Conservation (phyloP, 2,113 vertebrate genomes). For the Thermophis baileyi region DNA sequence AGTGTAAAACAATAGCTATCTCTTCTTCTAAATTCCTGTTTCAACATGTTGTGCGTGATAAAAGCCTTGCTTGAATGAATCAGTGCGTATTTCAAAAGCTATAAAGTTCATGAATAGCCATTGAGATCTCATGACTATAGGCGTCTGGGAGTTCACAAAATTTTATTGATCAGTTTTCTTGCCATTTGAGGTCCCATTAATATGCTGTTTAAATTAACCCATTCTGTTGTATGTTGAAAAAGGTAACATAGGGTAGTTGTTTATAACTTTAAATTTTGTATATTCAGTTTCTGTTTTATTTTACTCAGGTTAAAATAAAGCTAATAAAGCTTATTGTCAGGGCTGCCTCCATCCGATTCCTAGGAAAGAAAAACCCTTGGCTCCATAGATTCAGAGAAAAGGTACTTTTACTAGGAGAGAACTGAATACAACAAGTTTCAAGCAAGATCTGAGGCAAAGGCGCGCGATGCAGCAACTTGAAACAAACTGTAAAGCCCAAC, state of each 20-base stretch:
- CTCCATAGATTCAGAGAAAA: too few species aligned
- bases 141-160: background rate
- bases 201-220: conserved; percentile 42
- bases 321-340: background rate
- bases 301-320: background rate
- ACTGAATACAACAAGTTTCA: too few species aligned
- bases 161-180: conserved; percentile 22
- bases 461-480: too few species aligned
- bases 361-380: too few species aligned
- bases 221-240: conserved; percentile 35
- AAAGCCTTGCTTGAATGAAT: conserved; percentile 42
- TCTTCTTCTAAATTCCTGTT: conserved; percentile 24
- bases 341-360: too few species aligned
- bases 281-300: background rate
- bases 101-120: conserved; percentile 50
- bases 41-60: conserved; percentile 41
- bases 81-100: conserved; percentile 17
- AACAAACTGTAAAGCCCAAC: too few species aligned
- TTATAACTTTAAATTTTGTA: conserved; percentile 29
- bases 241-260: conserved; percentile 33
- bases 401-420: too few species aligned
- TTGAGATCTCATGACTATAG: conserved; percentile 47
- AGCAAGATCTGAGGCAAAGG: too few species aligned
- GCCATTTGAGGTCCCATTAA: conserved; percentile 37
- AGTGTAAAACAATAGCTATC: background rate